Conservation (phyloP, 92 coral and sea anemone species). For the Parazoanthus swiftii region DNA sequence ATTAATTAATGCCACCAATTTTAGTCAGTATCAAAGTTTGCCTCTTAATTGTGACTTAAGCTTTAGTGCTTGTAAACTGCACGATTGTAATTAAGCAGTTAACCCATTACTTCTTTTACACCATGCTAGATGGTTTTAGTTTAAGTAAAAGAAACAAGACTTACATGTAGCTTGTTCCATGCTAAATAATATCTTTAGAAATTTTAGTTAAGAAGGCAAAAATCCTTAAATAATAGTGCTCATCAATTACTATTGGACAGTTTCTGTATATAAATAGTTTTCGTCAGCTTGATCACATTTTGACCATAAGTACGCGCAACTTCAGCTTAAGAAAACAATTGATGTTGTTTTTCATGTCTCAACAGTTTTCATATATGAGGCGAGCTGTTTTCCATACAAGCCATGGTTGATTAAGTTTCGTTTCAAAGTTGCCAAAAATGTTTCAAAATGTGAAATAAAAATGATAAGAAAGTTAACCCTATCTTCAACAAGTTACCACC, state of each 20-base stretch:
- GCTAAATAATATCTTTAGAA: no score
- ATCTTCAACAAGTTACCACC: no score
- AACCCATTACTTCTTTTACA: neutral
- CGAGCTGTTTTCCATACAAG: no score
- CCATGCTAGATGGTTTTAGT: neutral
- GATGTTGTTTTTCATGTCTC: no score
- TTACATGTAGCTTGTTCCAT: no score
- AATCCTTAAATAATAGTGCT: neutral
- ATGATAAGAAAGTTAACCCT: no score
- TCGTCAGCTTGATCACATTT: neutral
- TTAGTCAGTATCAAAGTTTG: neutral
- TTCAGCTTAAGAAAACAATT: neutral
- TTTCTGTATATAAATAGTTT: neutral
- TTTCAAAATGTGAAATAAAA: neutral
- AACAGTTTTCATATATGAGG: no score
- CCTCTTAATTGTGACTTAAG: neutral
- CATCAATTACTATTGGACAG: neutral
- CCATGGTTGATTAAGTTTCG: neutral
- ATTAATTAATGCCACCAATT: neutral
- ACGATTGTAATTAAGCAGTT: neutral
- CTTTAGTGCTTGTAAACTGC: neutral
- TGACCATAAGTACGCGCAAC: neutral
- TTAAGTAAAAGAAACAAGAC: no score
- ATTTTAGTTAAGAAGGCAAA: neutral
- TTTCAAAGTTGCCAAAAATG: neutral